Percentiles rank a stretch among this genome's conserved stretches.
Evolutionary conservation across 2,888 invertebrate species (phyloP).

Genomic region (Sesamia inferens): DNA sequence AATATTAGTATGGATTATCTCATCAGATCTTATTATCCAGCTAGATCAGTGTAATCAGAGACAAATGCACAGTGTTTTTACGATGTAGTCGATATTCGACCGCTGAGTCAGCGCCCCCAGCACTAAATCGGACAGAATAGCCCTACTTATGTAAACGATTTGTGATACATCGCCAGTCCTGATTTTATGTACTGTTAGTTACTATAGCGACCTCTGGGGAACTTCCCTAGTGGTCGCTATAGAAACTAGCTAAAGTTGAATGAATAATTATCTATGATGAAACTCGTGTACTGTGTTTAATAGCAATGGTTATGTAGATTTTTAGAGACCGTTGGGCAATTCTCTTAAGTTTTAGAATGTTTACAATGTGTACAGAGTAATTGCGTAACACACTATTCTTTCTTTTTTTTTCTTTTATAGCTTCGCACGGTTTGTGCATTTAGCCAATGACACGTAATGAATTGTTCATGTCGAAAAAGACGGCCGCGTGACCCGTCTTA

Average conservation of each 20-base stretch:
- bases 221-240: too few relatives aligned
- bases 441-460: too few relatives aligned
- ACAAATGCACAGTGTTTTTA: conserved; percentile 34
- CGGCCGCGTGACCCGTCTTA: too few relatives aligned
- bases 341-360: too few relatives aligned
- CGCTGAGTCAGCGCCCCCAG: conserved; percentile 39
- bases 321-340: background rate
- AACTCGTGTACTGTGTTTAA: background rate
- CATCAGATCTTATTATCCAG: too few relatives aligned
- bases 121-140: conserved; percentile 47
- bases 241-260: background rate
- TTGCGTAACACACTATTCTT: too few relatives aligned
- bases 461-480: too few relatives aligned
- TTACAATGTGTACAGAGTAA: too few relatives aligned
- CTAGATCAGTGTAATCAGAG: conserved; percentile 24
- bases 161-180: conserved; percentile 35
- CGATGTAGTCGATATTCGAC: conserved; percentile 22
- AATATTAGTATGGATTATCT: too few relatives aligned
- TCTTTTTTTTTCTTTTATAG: too few relatives aligned
- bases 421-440: too few relatives aligned
- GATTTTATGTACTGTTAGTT: conserved; percentile 45
- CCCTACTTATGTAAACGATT: conserved; percentile 57
- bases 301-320: background rate
- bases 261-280: conserved; percentile 22
- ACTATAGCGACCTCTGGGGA: conserved; percentile 3